Conservation (phyloP, 1,140 invertebrate species). For the Bombyx mori region ASM3026992v2 NC_085115.1:1063001-1063500, state of each 20-base stretch:
- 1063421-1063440: too few relatives aligned
- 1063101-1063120: conserved; percentile 30
- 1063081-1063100: conserved; percentile 42
- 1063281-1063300: conserved; percentile 10
- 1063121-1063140: background rate
- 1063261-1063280: conserved; percentile 7
- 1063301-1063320: conserved; percentile 24
- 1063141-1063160: background rate
- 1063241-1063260: conserved; percentile 12
- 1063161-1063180: background rate
- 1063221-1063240: conserved; percentile 24
- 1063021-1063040: conserved; percentile 7
- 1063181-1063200: conserved; percentile 6
- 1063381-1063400: too few relatives aligned
- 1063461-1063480: too few relatives aligned
- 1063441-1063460: too few relatives aligned
- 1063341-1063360: conserved; percentile 20
- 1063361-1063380: too few relatives aligned
- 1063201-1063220: conserved; percentile 5
- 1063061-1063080: conserved; percentile 19
- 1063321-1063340: conserved; percentile 33
- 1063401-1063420: too few relatives aligned
- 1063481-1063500: too few relatives aligned
- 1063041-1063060: conserved; percentile 14
- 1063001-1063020: too few relatives aligned